Base-by-base conservation (phyloP, 1,140 invertebrate species). In the Lasioglossum baleicum region DNA sequence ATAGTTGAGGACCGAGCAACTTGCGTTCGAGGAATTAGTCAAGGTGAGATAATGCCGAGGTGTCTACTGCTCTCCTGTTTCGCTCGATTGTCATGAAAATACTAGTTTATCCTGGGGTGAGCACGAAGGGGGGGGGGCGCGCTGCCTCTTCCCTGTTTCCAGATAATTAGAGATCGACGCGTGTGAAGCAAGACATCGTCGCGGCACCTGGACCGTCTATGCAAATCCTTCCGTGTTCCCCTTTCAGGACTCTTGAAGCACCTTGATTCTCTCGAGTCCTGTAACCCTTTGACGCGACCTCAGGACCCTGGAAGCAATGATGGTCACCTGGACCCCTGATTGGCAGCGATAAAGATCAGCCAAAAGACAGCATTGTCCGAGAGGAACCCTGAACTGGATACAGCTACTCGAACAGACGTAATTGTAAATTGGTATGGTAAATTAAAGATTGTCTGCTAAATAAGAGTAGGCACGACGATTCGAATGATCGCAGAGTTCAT, bases 51-150 rank as follows among this genome's bases (percentile, higher is more conserved):
- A 86, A 86, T 86, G 60, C 75, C 64, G 35, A 17, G 35, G 31
- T 40, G 31, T 66, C 20, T 44, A 35, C 65, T 69, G 56, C 48
- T 7, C 53, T 10, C 31, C 20, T 17, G 42, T 3, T 31, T 17
- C 77, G 67, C 71, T 82, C 88, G 85, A 90, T 92, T 91, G 90
- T 91, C 90, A 91, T 91, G 90, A 91, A 90, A 91, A 91, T 91
- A 89, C 89, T 88, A 83, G 87, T 90, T 88, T 87, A 90, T 88
- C 88, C 85, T 87, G 80, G 65, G 20, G 7, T 15, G 13, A 0
- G 17, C 4, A 53, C 51, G 51, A 15, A 13, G 17, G 17, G 48
- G 11, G 10, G 15, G 40, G 7, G 13, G 26, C 17, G 10, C 0
- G 26, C 2, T 1, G 40, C 15, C 13, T 42, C 13, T 48, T 73